Conservation (phyloP, 1,140 invertebrate species). For the Adelges cooleyi region DNA sequence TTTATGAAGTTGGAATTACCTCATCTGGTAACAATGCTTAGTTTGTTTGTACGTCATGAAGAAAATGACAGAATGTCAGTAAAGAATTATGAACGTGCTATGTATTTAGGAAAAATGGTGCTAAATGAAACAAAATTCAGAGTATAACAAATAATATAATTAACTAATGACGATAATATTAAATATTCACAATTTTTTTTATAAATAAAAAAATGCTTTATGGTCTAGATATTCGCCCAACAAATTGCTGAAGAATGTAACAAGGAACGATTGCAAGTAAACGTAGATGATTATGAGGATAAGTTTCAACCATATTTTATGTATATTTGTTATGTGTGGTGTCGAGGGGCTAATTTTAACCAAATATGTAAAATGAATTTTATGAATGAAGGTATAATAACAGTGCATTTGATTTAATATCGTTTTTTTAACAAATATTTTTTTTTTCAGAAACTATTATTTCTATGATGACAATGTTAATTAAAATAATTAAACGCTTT, state of each 20-base stretch:
- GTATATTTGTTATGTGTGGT: constrained; percentile 96
- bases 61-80: constrained; percentile 73
- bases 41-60: constrained; percentile 97
- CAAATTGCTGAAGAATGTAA: constrained; percentile 82
- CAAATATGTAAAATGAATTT: constrained; percentile 95
- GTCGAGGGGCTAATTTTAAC: constrained; percentile 79
- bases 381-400: constrained; percentile 82
- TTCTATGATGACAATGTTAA: constrained; percentile 87
- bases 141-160: neutral
- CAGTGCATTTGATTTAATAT: neutral
- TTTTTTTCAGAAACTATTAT: constrained; percentile 81
- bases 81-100: constrained; percentile 74
- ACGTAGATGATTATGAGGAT: constrained; percentile 85
- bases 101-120: constrained; percentile 74
- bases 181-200: constrained; percentile 28
- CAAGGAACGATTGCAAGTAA: constrained; percentile 80
- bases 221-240: constrained; percentile 75
- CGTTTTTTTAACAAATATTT: neutral
- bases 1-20: constrained; percentile 76
- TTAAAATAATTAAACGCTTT: constrained; percentile 90
- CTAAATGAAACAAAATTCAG: constrained; percentile 38
- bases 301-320: constrained; percentile 90
- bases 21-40: constrained; percentile 77
- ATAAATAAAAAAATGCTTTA: no score
- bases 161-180: neutral